Conservation (phyloP, 2,888 invertebrate species). For the Epistrophe grossulariae region DNA sequence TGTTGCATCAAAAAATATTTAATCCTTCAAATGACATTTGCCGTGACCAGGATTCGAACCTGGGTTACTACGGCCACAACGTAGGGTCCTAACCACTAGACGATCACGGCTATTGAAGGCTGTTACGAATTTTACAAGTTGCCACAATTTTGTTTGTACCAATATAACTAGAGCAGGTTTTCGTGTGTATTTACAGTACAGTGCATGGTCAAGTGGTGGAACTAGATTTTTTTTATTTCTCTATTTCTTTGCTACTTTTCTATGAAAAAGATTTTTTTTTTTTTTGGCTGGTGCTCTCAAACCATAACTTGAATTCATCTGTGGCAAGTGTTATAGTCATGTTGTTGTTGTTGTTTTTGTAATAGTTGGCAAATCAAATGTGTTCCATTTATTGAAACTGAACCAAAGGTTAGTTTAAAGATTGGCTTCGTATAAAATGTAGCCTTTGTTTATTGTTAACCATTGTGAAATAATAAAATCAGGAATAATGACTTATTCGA, state of each 20-base stretch:
- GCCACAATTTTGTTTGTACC: constrained; percentile 20
- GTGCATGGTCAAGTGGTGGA: constrained; percentile 37
- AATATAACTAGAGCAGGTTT: constrained; percentile 64
- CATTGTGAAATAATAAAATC: neutral
- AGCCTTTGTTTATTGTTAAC: neutral
- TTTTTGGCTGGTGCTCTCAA: neutral
- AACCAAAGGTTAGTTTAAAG: neutral
- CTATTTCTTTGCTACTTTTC: constrained; percentile 5
- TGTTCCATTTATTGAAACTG: neutral
- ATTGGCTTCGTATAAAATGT: neutral
- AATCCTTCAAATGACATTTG: constrained; percentile 75
- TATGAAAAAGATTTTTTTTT: constrained; percentile 1
- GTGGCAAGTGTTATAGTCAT: neutral
- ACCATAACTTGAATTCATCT: neutral
- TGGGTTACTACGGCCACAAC: constrained; percentile 84
- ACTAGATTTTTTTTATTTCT: constrained; percentile 29
- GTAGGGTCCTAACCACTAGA: constrained; percentile 84
- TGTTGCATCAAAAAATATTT: neutral
- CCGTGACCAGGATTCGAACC: constrained; percentile 83
- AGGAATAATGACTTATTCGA: neutral
- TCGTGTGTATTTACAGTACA: neutral
- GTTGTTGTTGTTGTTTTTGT: neutral
- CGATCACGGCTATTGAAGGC: constrained; percentile 81
- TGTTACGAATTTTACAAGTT: constrained; percentile 1
- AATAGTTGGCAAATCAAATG: constrained; percentile 3